Percentiles rank a stretch among this genome's conserved stretches.
phyloP scores from a whole-genome alignment of 2,113 vertebrate genomes.

The Gymnocephalus cernua region DNA sequence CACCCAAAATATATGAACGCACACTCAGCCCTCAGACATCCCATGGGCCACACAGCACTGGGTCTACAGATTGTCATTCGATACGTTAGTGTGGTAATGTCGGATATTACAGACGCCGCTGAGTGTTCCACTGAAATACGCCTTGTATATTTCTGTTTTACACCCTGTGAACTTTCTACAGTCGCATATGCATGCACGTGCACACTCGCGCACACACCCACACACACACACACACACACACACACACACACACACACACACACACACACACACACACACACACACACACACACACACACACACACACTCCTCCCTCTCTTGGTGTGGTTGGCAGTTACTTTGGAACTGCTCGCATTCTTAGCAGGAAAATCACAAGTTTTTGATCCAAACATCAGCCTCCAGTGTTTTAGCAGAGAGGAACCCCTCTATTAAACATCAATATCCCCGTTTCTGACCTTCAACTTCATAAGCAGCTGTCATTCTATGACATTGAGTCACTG shows the following conservation, averaged over 20 bases:
- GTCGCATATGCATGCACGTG: conserved; percentile 70
- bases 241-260: too few species aligned
- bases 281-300: conserved; percentile 16
- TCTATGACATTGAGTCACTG: background rate
- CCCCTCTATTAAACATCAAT: conserved; percentile 82
- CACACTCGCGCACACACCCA: conserved; percentile 18
- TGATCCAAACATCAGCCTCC: conserved; percentile 75
- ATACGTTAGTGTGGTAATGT: conserved; percentile 69
- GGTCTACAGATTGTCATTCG: conserved; percentile 63
- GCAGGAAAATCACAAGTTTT: conserved; percentile 75
- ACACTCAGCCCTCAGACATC: conserved; percentile 89
- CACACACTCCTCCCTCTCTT: conserved; percentile 52
- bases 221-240: conserved; percentile 16
- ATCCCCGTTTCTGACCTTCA: conserved; percentile 20
- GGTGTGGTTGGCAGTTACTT: conserved; percentile 74
- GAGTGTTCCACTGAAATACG: too few species aligned
- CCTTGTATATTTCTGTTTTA: conserved; percentile 76
- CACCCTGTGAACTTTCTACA: conserved; percentile 76
- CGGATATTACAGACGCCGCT: conserved; percentile 76
- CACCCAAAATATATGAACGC: conserved; percentile 91
- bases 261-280: conserved; percentile 27
- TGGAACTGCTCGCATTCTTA: conserved; percentile 84
- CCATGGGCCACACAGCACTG: conserved; percentile 33
- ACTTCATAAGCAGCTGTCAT: conserved; percentile 25
- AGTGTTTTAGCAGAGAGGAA: conserved; percentile 85